These are phyloP conservation scores for Lasioglossum zephyrum DNA, from an alignment of 2,888 invertebrate species.

Conservation along the genomic window DNA sequence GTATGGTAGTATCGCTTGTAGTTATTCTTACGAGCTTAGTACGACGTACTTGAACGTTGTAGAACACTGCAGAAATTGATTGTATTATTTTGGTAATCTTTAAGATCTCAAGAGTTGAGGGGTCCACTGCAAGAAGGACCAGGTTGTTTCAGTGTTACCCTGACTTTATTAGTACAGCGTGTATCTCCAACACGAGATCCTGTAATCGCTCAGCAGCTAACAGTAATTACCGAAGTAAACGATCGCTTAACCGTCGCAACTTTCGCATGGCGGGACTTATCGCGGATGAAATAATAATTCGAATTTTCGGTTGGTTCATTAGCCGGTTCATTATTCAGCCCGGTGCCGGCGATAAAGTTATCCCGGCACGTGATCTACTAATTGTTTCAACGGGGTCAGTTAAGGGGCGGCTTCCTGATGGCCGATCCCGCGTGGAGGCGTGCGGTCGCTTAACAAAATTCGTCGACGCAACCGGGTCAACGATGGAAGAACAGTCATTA, in stretches of 20 bases:
- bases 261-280: neutral
- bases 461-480: neutral
- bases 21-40: neutral
- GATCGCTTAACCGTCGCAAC: neutral
- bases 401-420: neutral
- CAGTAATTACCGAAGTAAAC: neutral
- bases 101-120: too few relatives aligned
- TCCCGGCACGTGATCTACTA: constrained; percentile 12
- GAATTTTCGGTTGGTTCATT: constrained; percentile 11
- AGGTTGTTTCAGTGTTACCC: neutral
- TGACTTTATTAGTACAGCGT: neutral
- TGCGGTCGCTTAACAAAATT: constrained; percentile 3
- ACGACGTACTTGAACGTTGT: neutral
- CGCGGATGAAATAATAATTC: neutral
- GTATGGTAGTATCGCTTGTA: neutral
- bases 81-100: neutral
- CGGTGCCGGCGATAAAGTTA: neutral
- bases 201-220: neutral
- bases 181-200: neutral
- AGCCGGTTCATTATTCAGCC: neutral
- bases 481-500: constrained; percentile 6
- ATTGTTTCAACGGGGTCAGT: constrained; percentile 3
- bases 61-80: neutral
- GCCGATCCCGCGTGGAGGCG: neutral
- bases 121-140: too few relatives aligned